Evolutionary conservation across 1,140 invertebrate species (phyloP).

Genomic region (Charaxes varanes): DNA sequence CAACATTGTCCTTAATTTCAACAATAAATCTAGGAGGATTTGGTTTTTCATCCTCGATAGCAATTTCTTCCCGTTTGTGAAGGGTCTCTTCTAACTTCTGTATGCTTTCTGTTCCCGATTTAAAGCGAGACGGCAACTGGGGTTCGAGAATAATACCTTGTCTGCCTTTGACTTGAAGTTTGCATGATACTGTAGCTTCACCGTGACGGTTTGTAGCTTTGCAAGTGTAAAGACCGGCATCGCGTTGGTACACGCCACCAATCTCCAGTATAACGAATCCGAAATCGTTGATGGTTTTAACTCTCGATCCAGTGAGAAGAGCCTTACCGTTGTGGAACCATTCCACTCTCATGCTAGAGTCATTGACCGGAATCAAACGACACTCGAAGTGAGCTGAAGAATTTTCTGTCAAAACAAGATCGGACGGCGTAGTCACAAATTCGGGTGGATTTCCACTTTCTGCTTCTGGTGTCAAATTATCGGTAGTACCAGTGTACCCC

Average conservation of each 20-base stretch:
- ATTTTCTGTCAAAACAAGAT: constrained; percentile 91
- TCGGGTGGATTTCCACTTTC: constrained; percentile 93
- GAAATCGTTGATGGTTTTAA: constrained; percentile 95
- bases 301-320: constrained; percentile 88
- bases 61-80: constrained; percentile 89
- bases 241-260: constrained; percentile 89
- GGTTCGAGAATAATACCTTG: constrained; percentile 93
- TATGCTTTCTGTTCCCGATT: constrained; percentile 89
- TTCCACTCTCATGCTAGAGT: constrained; percentile 94
- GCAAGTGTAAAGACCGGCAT: constrained; percentile 92
- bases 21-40: constrained; percentile 90
- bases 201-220: constrained; percentile 93
- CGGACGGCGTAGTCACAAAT: constrained; percentile 91
- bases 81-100: constrained; percentile 92
- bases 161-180: constrained; percentile 87
- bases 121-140: constrained; percentile 90
- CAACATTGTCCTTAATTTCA: constrained; percentile 87
- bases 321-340: constrained; percentile 98
- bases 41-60: constrained; percentile 87
- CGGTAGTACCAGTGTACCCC: constrained; percentile 82
- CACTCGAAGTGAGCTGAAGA: constrained; percentile 95
- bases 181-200: constrained; percentile 90
- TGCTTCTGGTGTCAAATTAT: constrained; percentile 80
- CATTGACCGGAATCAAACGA: constrained; percentile 90
- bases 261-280: constrained; percentile 95